Conservation (phyloP, 2,888 invertebrate genomes). For the Torymus tubicola region DNA sequence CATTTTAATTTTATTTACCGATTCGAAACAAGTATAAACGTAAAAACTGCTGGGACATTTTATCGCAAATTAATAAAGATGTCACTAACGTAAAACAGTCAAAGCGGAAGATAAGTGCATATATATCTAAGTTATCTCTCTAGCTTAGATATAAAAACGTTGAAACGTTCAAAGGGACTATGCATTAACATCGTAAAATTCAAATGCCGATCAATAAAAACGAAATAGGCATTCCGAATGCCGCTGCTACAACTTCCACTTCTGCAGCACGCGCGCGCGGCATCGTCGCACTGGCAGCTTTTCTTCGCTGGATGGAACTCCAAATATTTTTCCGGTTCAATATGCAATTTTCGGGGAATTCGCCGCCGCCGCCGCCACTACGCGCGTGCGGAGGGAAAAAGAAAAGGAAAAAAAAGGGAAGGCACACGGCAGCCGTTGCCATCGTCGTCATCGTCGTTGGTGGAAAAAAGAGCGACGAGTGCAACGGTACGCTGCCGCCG, state of each 20-base stretch:
- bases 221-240: conserved; percentile 4
- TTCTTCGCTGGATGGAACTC: conserved; percentile 1
- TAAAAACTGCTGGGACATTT: no score
- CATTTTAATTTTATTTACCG: no score
- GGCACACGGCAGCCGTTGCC: not conserved
- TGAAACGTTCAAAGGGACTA: not conserved
- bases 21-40: no score
- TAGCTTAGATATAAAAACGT: no score
- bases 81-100: no score
- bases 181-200: conserved; percentile 17
- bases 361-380: not conserved
- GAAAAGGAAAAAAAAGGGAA: not conserved
- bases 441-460: not conserved
- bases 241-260: not conserved
- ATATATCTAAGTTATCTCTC: no score
- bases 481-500: conserved; percentile 1
- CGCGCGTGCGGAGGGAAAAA: not conserved
- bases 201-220: conserved; percentile 30
- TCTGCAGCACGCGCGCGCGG: no score
- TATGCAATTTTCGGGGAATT: conserved; percentile 50
- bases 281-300: not conserved
- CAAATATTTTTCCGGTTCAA: conserved; percentile 48
- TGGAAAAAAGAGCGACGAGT: not conserved
- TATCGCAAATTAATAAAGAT: no score
- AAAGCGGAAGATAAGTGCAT: no score